Base-by-base conservation (phyloP, 2,888 invertebrate genomes). In the Sphaerophoria rueppellii region DNA sequence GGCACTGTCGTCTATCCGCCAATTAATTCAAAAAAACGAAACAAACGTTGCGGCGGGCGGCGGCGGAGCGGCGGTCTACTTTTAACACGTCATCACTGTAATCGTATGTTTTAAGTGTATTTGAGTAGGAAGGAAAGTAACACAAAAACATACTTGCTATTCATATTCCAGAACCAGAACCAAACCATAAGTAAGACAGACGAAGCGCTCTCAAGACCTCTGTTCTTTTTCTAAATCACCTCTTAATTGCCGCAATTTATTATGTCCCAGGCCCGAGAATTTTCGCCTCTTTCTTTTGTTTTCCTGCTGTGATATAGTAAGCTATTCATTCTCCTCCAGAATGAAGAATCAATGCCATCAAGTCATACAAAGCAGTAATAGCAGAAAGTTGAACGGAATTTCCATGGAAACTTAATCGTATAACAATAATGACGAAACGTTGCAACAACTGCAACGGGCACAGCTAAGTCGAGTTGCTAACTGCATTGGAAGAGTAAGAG, bases 341-440 rank as follows among this genome's bases (percentile, higher is more conserved):
- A 46, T 67, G 54, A 54, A 70, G 46, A 70, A 77, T 77, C 77
- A 70, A 77, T 55, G 55, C 48, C 48, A 40, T 57, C 70, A 9
- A 34, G 63, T 46, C 77, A 6, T 48, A 63, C 12, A 57, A 37
- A n/a, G n/a, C 6, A 35, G 63, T 63, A 63, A 48, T 48, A 57
- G 24, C 58, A 60, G 60, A 73, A 60, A 67, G 73, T 79, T 65
- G 65, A 61, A 67, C 14, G 58, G 67, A 72, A 73, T 79, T 73
- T 73, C 46, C 60, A 67, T 73, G 14, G 43, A 67, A 79, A 67
- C 67, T 50, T 48, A 73, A 54, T 61, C 65, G 65, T 37, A 65
- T 72, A 63, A 61, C 37, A 78, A 70, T 43, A 67, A 57, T 50
- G 46, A 71, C 48, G 48, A 48, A 48, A 48, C 32, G 46, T 24